These are phyloP conservation scores for Thecocarcelia acutangulata DNA, from an alignment of 2,888 invertebrate genomes.

Conservation along the genomic window DNA sequence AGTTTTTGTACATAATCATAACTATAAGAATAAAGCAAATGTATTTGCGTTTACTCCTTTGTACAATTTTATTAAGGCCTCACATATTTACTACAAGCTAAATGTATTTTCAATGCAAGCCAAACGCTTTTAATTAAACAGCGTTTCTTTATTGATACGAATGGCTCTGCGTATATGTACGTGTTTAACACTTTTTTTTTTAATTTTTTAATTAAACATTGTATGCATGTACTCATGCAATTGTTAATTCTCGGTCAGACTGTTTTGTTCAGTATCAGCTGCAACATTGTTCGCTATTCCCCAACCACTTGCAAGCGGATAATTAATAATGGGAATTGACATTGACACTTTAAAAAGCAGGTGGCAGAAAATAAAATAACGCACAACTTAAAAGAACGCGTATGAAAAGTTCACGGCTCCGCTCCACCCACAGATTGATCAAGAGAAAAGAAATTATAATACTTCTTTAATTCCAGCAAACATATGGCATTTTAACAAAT, in stretches of 20 bases:
- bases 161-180: not conserved
- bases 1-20: too few relatives aligned
- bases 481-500: conserved; percentile 9
- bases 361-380: conserved; percentile 48
- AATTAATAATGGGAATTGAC: conserved; percentile 68
- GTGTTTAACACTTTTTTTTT: not conserved
- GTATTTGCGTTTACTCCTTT: too few relatives aligned
- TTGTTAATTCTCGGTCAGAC: conserved; percentile 52
- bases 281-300: conserved; percentile 45
- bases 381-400: not conserved
- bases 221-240: conserved; percentile 22
- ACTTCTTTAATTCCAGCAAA: conserved; percentile 23
- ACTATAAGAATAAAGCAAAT: too few relatives aligned
- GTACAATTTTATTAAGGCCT: too few relatives aligned
- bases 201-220: conserved; percentile 32
- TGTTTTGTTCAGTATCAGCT: conserved; percentile 49
- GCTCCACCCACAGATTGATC: conserved; percentile 13
- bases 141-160: not conserved
- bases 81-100: not conserved
- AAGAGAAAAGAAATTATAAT: conserved; percentile 32
- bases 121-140: conserved; percentile 44
- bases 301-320: conserved; percentile 41
- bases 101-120: not conserved
- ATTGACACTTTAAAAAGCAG: conserved; percentile 65
- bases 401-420: not conserved